A percentile compares a stretch with the other conserved stretches of the same genome.
These are phyloP conservation scores for Siderastrea siderea DNA, from an alignment of 92 coral and sea anemone genomes.

Conservation along the genomic window DNA sequence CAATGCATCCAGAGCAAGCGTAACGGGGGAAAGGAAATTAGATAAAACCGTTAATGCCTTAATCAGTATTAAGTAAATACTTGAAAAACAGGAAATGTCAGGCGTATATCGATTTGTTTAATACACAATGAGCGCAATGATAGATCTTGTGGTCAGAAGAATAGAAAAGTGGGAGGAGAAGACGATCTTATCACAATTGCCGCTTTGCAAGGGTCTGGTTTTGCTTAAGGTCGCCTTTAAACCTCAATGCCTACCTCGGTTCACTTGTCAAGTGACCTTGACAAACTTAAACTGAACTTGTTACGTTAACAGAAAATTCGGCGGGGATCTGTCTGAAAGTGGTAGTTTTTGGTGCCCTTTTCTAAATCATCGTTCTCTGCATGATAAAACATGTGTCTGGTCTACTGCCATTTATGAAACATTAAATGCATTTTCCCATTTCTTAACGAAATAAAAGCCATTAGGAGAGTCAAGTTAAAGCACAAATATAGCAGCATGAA, in stretches of 20 bases:
- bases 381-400: too few species aligned
- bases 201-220: constrained; percentile 3
- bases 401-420: too few species aligned
- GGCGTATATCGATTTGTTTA: background rate
- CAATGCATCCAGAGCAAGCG: constrained; percentile 14
- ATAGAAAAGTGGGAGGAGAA: background rate
- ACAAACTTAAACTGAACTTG: background rate
- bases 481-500: too few species aligned
- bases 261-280: constrained; percentile 10
- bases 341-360: background rate
- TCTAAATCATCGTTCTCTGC: too few species aligned
- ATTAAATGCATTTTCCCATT: too few species aligned
- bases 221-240: background rate
- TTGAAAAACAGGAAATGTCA: background rate
- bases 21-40: constrained; percentile 9
- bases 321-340: background rate
- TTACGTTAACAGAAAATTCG: background rate
- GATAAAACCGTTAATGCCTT: background rate
- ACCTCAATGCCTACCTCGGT: background rate
- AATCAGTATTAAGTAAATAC: constrained; percentile 30
- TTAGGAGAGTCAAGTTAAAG: too few species aligned
- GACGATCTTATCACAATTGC: background rate
- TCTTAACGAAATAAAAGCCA: too few species aligned
- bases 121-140: background rate
- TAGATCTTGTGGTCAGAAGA: background rate